Evolutionary conservation across 2,113 vertebrate species (phyloP).

Genomic region (Erythrolamprus reginae): DNA sequence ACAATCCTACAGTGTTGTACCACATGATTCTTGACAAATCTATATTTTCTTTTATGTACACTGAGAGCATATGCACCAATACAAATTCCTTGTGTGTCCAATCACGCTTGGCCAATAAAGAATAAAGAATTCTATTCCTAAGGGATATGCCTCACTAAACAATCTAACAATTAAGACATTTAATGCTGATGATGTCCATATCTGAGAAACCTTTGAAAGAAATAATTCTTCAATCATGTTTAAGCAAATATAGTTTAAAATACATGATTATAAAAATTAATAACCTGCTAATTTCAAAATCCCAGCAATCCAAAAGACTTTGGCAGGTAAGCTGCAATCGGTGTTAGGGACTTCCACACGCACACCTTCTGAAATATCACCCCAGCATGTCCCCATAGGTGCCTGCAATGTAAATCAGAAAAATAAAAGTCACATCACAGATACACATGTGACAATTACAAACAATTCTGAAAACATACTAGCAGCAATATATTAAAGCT

Average conservation of each 20-base stretch:
- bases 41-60: too few relatives aligned
- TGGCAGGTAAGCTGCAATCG: constrained; percentile 85
- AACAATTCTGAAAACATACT: not conserved
- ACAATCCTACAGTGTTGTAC: too few relatives aligned
- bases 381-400: constrained; percentile 92
- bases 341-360: constrained; percentile 91
- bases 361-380: constrained; percentile 86
- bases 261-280: not conserved
- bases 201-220: not conserved
- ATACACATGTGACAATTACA: not conserved
- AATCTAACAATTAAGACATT: not conserved
- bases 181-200: not conserved
- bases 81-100: too few relatives aligned
- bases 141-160: not conserved
- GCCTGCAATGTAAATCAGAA: constrained; percentile 68
- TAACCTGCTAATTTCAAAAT: constrained; percentile 92
- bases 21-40: too few relatives aligned
- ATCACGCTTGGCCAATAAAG: too few relatives aligned
- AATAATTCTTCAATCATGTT: not conserved
- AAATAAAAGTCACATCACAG: constrained; percentile 26
- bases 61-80: too few relatives aligned
- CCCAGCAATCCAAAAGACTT: constrained; percentile 97
- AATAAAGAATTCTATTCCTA: too few relatives aligned
- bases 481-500: not conserved
- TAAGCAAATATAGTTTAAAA: not conserved